Conservation (phyloP, 2,888 invertebrate species). For the Siphlonurus alternatus region DNA sequence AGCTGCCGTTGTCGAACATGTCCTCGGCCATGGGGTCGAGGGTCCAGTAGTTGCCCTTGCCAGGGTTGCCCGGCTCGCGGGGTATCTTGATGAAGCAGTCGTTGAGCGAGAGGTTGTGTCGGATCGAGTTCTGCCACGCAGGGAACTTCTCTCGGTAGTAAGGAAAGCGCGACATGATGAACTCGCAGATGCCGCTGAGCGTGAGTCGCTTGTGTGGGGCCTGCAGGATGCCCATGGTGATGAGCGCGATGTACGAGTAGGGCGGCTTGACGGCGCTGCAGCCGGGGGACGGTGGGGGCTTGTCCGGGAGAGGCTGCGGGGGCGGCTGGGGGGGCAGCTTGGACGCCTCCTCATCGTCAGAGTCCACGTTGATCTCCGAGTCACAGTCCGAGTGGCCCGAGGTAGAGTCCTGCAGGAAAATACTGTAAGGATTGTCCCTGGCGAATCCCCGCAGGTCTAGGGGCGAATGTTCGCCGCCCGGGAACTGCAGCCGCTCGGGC, state of each 20-base stretch:
- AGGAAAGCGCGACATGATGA: slow-evolving; percentile 93
- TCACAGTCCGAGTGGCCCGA: slow-evolving; percentile 3
- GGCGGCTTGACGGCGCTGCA: slow-evolving; percentile 82
- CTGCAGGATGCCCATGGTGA: slow-evolving; percentile 97
- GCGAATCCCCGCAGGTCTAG: no score
- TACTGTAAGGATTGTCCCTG: no score
- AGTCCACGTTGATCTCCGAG: slow-evolving; percentile 21
- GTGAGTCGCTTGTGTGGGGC: slow-evolving; percentile 93
- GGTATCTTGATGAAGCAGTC: slow-evolving; percentile 99
- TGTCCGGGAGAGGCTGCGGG: not conserved
- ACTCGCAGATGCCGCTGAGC: slow-evolving; percentile 95
- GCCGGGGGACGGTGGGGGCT: slow-evolving; percentile 23
- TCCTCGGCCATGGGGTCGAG: slow-evolving; percentile 93
- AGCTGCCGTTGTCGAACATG: slow-evolving; percentile 99
- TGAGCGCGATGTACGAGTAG: slow-evolving; percentile 96
- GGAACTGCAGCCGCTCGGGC: no score
- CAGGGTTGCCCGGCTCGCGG: slow-evolving; percentile 92
- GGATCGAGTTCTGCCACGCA: slow-evolving; percentile 97
- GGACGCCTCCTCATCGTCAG: slow-evolving; percentile 26
- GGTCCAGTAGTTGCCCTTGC: slow-evolving; percentile 84
- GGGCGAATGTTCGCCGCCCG: no score
- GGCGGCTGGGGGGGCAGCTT: slow-evolving; percentile 16
- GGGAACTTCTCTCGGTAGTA: slow-evolving; percentile 97
- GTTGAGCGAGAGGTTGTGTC: slow-evolving; percentile 85
- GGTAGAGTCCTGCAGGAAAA: no score